Base-by-base conservation (phyloP, 1,140 invertebrate genomes). In the Pogonus chalceus region DNA sequence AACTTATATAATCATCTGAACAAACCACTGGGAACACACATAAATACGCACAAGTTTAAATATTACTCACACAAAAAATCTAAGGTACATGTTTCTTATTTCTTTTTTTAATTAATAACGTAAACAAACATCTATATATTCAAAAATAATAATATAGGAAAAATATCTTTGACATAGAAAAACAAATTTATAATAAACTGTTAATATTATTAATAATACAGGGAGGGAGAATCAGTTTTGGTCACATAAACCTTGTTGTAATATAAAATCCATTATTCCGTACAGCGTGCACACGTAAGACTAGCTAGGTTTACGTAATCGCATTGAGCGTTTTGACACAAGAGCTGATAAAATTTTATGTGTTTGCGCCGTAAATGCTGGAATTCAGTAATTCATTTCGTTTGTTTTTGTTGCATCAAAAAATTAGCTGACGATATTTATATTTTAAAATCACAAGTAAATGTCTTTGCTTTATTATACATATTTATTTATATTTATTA, bases 231-330 rank as follows among this genome's bases (percentile, higher is more conserved):
- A 43, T 43, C 9, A 43, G 37, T 43, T 43, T 43, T 18, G 37
- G 37, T 43, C 37, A 43, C 37, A 43, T 43, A 43, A 43, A 43
- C 37, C 9, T 12, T 43, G 37, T 43, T 43, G 18, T 43, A 9
- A 12, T 10, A 43, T 43, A 43, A 43, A 43, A 43, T 43, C 18
- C 9, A 43, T 9, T 43, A 10, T 10, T 43, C 37, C 37, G 37
- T 50, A 26, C 49, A 26, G 22, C 22, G 49, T 50, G 22, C 24
- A 50, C 22, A 50, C 20, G 23, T 12, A 50, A 59, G 65, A 67
- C 65, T 67, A 67, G 65, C 65, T 64, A 56, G 60, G 62, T 57
- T 65, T 65, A 61, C 60, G 60, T 64, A 62, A 58, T 60, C 60
- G 60, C 63, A 60, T 60, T 60, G 59, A 62, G 64, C 64, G 64